phyloP scores from a whole-genome alignment of 2,797 vertebrate genomes.

The Mionectes olivaceus region DNA sequence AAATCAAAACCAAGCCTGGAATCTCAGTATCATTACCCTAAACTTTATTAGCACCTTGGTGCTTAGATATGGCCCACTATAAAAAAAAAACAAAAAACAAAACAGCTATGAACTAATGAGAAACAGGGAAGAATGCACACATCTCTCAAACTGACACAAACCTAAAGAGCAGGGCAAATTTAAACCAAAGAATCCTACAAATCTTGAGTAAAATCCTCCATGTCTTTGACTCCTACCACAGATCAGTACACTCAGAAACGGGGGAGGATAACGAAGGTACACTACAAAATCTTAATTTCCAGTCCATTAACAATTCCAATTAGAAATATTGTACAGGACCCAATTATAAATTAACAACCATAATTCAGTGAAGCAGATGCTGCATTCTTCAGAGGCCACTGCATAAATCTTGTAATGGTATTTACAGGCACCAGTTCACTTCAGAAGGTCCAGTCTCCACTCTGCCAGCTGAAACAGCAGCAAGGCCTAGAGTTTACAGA shows the following conservation, averaged over 20 bases:
- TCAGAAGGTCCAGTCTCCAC: background rate
- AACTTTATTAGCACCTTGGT: background rate
- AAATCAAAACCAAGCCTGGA: background rate
- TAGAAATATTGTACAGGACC: background rate
- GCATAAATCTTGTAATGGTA: background rate
- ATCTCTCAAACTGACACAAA: background rate
- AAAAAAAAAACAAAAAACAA: background rate
- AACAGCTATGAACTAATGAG: background rate
- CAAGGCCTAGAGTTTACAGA: background rate
- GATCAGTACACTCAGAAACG: background rate
- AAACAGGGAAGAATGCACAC: background rate
- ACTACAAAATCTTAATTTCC: background rate
- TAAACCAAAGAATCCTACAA: background rate
- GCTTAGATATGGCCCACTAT: background rate
- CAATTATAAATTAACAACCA: background rate
- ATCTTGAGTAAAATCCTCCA: background rate
- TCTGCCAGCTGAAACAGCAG: background rate
- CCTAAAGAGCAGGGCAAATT: background rate
- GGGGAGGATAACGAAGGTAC: background rate
- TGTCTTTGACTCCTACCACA: background rate
- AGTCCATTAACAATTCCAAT: background rate
- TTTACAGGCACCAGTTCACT: slow-evolving; percentile 1
- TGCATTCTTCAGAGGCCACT: background rate
- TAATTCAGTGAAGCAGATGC: background rate
- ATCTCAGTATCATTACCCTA: background rate